Conservation (phyloP, 2,113 vertebrate species). For the Oenanthe oenanthe region DNA sequence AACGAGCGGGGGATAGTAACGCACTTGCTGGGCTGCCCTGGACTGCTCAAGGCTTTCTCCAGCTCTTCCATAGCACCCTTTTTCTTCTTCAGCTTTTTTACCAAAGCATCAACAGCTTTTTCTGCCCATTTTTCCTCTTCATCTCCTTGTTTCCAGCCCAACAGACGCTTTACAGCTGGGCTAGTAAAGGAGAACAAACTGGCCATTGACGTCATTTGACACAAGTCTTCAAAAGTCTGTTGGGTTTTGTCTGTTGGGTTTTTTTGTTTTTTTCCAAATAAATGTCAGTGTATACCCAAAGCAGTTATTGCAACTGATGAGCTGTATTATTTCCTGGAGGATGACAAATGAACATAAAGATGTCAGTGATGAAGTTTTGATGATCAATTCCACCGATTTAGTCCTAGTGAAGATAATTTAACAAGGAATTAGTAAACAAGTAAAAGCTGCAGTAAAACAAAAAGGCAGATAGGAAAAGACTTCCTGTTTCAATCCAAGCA, state of each 20-base stretch:
- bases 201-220: constrained; percentile 92
- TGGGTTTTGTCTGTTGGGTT: background rate
- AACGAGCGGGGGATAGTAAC: constrained; percentile 97
- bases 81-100: constrained; percentile 99
- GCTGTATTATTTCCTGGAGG: constrained; percentile 9
- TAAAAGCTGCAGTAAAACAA: background rate
- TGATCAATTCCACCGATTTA: background rate
- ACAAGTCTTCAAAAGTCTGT: constrained; percentile 68
- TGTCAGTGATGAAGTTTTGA: background rate
- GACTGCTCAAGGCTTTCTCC: constrained; percentile 97
- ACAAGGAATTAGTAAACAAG: background rate
- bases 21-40: constrained; percentile 97
- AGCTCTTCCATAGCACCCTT: constrained; percentile 99
- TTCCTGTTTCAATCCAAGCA: background rate
- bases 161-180: constrained; percentile 95
- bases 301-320: constrained; percentile 10
- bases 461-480: background rate
- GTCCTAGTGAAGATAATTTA: constrained; percentile 15
- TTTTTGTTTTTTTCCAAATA: background rate
- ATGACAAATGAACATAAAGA: background rate
- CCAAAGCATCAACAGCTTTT: constrained; percentile 95
- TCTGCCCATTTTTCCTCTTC: constrained; percentile 99
- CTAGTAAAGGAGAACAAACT: constrained; percentile 99
- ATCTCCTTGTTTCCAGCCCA: constrained; percentile 99
- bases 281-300: constrained; percentile 17